phyloP scores from a whole-genome alignment of 2,888 invertebrate genomes.

The Pteria penguin region DNA sequence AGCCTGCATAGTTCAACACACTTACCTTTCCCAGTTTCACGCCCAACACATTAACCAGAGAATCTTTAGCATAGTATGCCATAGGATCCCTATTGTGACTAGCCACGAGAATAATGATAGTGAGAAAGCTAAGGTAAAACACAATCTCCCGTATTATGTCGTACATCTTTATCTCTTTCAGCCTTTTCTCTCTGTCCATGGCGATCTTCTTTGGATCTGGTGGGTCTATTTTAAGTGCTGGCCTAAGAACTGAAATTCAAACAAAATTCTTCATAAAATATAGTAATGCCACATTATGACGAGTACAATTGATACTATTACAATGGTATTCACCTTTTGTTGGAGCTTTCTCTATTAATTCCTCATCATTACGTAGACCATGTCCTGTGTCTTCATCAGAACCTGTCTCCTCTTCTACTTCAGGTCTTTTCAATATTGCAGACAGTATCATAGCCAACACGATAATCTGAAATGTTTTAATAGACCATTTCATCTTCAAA shows the following conservation, averaged over 20 bases:
- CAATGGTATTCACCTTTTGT: constrained; percentile 11
- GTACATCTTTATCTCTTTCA: constrained; percentile 62
- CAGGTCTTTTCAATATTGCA: constrained; percentile 55
- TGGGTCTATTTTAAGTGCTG: constrained; percentile 45
- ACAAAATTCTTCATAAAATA: constrained; percentile 3
- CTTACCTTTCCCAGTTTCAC: constrained; percentile 17
- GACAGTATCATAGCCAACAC: constrained; percentile 57
- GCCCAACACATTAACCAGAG: constrained; percentile 52
- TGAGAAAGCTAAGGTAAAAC: constrained; percentile 60
- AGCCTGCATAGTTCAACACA: neutral
- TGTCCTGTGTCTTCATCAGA: constrained; percentile 34
- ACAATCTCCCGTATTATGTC: constrained; percentile 58
- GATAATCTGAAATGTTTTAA: constrained; percentile 65
- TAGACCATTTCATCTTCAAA: too few species aligned
- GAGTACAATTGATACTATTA: neutral
- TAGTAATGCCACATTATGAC: neutral
- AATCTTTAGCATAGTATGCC: constrained; percentile 56
- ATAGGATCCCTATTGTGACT: constrained; percentile 61
- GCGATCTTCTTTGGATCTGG: constrained; percentile 53
- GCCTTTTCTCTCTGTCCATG: constrained; percentile 49
- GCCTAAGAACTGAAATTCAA: constrained; percentile 45
- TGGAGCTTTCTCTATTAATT: constrained; percentile 34
- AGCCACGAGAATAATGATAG: constrained; percentile 61
- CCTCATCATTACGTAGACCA: constrained; percentile 45
- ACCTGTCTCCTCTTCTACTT: constrained; percentile 55